These are phyloP conservation scores for Diabrotica undecimpunctata DNA, from an alignment of 1,140 invertebrate genomes.

Conservation along the genomic window DNA sequence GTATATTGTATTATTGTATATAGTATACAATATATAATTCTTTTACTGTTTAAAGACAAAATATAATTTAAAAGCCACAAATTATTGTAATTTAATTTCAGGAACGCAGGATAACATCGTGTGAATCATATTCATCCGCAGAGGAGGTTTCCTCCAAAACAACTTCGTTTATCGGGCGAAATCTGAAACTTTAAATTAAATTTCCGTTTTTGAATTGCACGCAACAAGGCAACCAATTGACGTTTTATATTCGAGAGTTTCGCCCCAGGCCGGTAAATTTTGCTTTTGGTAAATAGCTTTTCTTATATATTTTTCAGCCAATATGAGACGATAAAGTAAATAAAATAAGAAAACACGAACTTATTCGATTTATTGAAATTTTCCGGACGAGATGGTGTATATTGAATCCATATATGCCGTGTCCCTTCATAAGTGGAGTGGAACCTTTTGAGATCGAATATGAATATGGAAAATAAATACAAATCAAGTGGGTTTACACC, in stretches of 20 bases:
- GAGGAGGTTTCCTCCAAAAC: not conserved
- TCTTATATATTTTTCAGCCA: slow-evolving; percentile 33
- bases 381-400: slow-evolving; percentile 38
- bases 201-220: slow-evolving; percentile 46
- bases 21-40: too few species aligned
- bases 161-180: slow-evolving; percentile 19
- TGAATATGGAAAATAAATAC: not conserved
- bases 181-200: slow-evolving; percentile 46
- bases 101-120: not conserved
- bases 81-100: not conserved
- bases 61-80: too few species aligned
- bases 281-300: slow-evolving; percentile 37
- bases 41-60: too few species aligned
- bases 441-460: not conserved
- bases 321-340: slow-evolving; percentile 35
- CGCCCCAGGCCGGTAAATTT: slow-evolving; percentile 24
- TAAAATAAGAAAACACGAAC: slow-evolving; percentile 41
- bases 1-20: too few species aligned
- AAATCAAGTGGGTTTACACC: not conserved
- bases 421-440: not conserved
- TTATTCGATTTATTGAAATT: slow-evolving; percentile 44
- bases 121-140: not conserved
- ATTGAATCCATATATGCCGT: slow-evolving; percentile 21
- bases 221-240: slow-evolving; percentile 44
- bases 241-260: slow-evolving; percentile 38